A percentile compares a stretch with the other conserved stretches of the same genome.
These are phyloP conservation scores for Chymomyza costata DNA, from an alignment of 1,140 invertebrate species.

Conservation along the genomic window DNA sequence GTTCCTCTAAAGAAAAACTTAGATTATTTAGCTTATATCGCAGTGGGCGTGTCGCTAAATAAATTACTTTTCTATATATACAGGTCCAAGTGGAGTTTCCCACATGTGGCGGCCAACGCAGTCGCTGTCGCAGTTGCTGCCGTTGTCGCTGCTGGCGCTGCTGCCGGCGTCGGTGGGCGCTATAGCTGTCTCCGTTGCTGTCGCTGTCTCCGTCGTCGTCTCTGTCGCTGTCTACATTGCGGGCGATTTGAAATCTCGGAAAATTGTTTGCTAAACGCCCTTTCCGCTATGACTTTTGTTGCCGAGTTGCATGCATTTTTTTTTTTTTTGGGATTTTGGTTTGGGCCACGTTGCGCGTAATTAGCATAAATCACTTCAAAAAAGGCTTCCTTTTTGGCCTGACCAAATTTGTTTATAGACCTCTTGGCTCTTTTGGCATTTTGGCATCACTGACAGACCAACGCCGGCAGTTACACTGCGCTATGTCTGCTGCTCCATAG, in stretches of 20 bases:
- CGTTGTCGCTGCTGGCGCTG: too few species aligned
- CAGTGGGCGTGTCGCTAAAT: constrained; percentile 67
- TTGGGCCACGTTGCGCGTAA: constrained; percentile 56
- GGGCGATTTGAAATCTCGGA: constrained; percentile 26
- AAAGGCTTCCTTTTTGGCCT: constrained; percentile 70
- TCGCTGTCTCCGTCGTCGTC: too few species aligned
- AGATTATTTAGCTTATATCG: constrained; percentile 55
- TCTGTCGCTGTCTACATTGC: constrained; percentile 37
- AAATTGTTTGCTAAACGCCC: constrained; percentile 70
- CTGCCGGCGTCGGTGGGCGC: background rate
- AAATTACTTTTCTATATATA: constrained; percentile 71
- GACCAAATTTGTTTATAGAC: constrained; percentile 72
- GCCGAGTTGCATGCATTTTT: constrained; percentile 13
- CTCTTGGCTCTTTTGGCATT: constrained; percentile 64
- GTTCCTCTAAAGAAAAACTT: constrained; percentile 47
- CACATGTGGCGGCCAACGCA: constrained; percentile 1
- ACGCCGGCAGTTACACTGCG: constrained; percentile 27
- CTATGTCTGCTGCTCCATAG: background rate
- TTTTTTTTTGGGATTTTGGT: constrained; percentile 17
- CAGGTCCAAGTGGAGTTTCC: constrained; percentile 12
- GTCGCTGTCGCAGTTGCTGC: too few species aligned
- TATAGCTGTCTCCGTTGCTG: constrained; percentile 36
- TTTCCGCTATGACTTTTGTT: constrained; percentile 43
- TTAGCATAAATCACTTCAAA: constrained; percentile 73
- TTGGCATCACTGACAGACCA: constrained; percentile 63